phyloP scores from a whole-genome alignment of 1,140 invertebrate genomes.

The Sycophaga agraensis region DNA sequence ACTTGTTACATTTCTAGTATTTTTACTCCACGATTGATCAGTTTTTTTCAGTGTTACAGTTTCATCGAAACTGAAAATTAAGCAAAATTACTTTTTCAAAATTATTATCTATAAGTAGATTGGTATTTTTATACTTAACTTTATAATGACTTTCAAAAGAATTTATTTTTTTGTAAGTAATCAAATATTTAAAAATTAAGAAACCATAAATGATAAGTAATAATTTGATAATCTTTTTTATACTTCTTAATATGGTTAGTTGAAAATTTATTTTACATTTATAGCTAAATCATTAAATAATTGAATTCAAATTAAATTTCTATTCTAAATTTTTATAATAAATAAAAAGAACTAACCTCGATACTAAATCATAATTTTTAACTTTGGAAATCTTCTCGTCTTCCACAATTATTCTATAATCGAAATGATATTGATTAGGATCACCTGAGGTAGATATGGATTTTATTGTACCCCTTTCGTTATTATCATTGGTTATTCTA shows the following conservation, averaged over 20 bases:
- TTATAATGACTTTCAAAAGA: too few species aligned
- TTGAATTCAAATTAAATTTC: too few species aligned
- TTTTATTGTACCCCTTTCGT: slow-evolving; percentile 35
- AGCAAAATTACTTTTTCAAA: background rate
- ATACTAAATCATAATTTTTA: slow-evolving; percentile 41
- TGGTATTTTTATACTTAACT: too few species aligned
- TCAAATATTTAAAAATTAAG: too few species aligned
- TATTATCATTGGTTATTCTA: slow-evolving; percentile 12
- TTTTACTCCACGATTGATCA: background rate
- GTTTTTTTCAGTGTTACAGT: slow-evolving; percentile 24
- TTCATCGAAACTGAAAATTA: slow-evolving; percentile 32
- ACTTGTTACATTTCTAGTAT: background rate
- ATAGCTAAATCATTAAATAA: too few species aligned
- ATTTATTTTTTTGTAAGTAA: too few species aligned
- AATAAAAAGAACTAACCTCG: slow-evolving; percentile 35
- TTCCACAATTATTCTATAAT: slow-evolving; percentile 16
- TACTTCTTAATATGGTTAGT: too few species aligned
- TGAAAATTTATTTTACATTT: too few species aligned
- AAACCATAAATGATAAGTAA: too few species aligned
- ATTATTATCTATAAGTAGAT: too few species aligned
- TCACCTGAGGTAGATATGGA: slow-evolving; percentile 35
- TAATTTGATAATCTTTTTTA: too few species aligned
- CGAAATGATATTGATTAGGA: slow-evolving; percentile 44
- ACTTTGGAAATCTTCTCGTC: slow-evolving; percentile 36
- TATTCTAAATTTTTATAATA: background rate